These are phyloP conservation scores for Cheilosia impressa DNA, from an alignment of 2,888 invertebrate species.

Conservation along the genomic window DNA sequence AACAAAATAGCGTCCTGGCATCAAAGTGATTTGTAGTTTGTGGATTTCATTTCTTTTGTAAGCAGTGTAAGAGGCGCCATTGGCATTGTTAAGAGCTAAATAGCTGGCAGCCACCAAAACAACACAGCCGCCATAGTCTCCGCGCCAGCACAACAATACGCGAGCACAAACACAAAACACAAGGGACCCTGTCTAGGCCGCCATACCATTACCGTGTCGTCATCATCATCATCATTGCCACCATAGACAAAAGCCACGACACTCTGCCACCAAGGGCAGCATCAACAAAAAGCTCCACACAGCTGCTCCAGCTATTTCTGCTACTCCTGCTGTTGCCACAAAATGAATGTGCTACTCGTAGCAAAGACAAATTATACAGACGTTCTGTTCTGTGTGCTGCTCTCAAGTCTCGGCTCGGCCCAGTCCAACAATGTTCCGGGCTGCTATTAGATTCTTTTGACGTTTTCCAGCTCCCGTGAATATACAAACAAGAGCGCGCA, in stretches of 20 bases:
- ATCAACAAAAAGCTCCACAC: constrained; percentile 58
- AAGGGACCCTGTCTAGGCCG: constrained; percentile 70
- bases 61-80: constrained; percentile 73
- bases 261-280: constrained; percentile 56
- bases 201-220: constrained; percentile 52
- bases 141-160: constrained; percentile 57
- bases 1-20: constrained; percentile 63
- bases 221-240: constrained; percentile 68
- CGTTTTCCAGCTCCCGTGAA: constrained; percentile 65
- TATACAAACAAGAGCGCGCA: constrained; percentile 20
- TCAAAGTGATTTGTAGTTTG: constrained; percentile 74
- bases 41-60: constrained; percentile 65
- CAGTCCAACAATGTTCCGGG: constrained; percentile 46
- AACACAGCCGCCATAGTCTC: constrained; percentile 43
- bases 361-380: constrained; percentile 74
- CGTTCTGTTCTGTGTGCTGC: constrained; percentile 50
- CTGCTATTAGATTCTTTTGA: constrained; percentile 73
- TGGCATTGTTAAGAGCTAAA: constrained; percentile 73
- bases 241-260: constrained; percentile 70
- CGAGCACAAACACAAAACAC: constrained; percentile 55
- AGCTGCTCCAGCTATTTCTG: constrained; percentile 46
- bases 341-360: constrained; percentile 71
- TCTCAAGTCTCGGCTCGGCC: constrained; percentile 11
- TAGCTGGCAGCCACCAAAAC: constrained; percentile 60
- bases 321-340: constrained; percentile 48